Conservation (phyloP, 2,888 invertebrate species). For the Exephanes ischioxanthus region DNA sequence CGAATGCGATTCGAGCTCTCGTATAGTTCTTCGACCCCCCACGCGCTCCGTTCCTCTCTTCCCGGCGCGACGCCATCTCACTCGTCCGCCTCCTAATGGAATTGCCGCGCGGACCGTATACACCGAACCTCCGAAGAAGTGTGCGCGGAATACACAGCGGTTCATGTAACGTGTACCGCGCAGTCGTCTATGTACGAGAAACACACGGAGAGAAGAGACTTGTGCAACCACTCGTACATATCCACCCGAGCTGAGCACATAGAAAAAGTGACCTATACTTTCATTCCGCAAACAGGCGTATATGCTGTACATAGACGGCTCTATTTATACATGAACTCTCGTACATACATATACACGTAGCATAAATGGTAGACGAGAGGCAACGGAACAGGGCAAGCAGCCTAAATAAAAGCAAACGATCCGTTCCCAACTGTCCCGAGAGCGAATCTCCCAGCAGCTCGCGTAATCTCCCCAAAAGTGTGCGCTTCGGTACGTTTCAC, state of each 20-base stretch:
- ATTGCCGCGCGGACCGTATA: conserved; percentile 74
- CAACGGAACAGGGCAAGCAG: conserved; percentile 69
- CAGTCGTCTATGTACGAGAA: background rate
- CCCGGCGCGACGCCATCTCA: conserved; percentile 32
- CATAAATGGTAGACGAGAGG: conserved; percentile 47
- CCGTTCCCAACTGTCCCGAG: conserved; percentile 69
- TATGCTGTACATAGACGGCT: background rate
- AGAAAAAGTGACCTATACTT: conserved; percentile 26
- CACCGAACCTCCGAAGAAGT: conserved; percentile 44
- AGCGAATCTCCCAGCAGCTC: conserved; percentile 46
- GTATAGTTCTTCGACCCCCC: conserved; percentile 53
- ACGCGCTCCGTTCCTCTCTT: conserved; percentile 36
- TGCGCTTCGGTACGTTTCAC: conserved; percentile 65
- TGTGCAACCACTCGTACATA: background rate
- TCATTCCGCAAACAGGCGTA: conserved; percentile 3
- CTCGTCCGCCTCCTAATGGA: conserved; percentile 80
- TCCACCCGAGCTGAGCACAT: background rate
- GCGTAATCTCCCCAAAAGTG: conserved; percentile 61
- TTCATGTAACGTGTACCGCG: conserved; percentile 44
- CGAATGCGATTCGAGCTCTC: conserved; percentile 68
- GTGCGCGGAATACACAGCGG: conserved; percentile 9
- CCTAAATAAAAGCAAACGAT: conserved; percentile 80
- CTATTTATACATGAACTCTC: conserved; percentile 23
- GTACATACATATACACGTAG: conserved; percentile 1
- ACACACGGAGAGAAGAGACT: conserved; percentile 1